Conservation (phyloP, 2,113 vertebrate species). For the Rhea americana region DNA sequence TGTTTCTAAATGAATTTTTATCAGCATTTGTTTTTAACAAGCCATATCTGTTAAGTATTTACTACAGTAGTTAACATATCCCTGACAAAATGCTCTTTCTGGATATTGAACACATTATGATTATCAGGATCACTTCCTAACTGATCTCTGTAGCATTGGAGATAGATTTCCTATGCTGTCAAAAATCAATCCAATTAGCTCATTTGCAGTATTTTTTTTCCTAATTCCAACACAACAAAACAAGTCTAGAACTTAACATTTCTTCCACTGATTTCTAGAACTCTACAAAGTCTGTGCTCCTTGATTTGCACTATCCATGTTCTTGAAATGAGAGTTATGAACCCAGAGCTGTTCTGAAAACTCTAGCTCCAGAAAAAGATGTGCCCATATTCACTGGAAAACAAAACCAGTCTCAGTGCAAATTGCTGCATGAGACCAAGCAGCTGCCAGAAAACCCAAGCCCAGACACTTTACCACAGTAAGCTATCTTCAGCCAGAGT, state of each 20-base stretch:
- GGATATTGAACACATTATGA: not conserved
- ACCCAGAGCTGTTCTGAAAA: not conserved
- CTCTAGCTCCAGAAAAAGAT: not conserved
- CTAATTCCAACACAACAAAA: fast-evolving
- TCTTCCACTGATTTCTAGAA: not conserved
- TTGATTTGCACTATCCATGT: fast-evolving
- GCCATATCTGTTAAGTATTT: not conserved
- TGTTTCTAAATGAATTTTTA: not conserved
- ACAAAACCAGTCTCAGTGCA: fast-evolving
- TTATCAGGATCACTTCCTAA: not conserved
- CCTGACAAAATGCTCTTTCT: not conserved
- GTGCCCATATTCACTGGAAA: fast-evolving
- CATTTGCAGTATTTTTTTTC: not conserved
- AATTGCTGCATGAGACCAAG: fast-evolving
- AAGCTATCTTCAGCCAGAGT: not conserved
- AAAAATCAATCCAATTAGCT: not conserved
- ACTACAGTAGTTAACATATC: not conserved
- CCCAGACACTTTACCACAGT: fast-evolving
- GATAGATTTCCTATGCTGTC: not conserved
- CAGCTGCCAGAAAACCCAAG: fast-evolving
- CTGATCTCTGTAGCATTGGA: not conserved
- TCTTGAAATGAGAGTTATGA: not conserved
- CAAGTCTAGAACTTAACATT: not conserved
- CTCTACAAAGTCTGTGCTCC: not conserved
- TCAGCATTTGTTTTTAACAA: not conserved